phyloP scores from a whole-genome alignment of 92 coral and sea anemone species.

The Porites divaricata region DNA sequence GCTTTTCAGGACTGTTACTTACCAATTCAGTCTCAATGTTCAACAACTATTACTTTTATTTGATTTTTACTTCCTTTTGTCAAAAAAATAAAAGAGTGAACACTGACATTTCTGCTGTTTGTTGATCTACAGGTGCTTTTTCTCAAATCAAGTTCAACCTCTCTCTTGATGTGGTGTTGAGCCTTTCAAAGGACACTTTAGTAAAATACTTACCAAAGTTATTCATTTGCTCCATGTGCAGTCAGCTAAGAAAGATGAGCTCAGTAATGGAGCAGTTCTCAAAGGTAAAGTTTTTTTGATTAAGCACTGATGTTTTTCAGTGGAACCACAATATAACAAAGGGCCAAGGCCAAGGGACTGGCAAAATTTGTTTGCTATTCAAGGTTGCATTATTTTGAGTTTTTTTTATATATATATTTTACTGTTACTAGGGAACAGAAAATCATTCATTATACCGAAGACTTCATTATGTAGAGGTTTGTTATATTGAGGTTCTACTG shows the following conservation, averaged over 20 bases:
- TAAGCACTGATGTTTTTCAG: not conserved
- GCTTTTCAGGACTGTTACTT: too few species aligned
- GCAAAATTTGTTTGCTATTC: too few species aligned
- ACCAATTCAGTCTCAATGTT: too few species aligned
- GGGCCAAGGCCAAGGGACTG: too few species aligned
- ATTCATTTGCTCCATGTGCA: constrained; percentile 66
- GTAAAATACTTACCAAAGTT: constrained; percentile 54
- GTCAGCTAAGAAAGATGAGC: constrained; percentile 70
- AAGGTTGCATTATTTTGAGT: too few species aligned
- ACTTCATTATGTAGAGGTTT: too few species aligned
- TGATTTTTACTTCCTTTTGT: not conserved
- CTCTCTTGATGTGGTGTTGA: constrained; percentile 73
- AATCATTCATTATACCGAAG: too few species aligned
- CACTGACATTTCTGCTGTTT: not conserved
- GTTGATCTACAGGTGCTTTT: not conserved
- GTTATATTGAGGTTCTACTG: too few species aligned
- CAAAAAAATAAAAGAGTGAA: not conserved
- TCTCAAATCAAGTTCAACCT: constrained; percentile 33
- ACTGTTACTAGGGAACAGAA: too few species aligned
- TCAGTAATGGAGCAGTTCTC: constrained; percentile 55
- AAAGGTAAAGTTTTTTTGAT: constrained; percentile 47
- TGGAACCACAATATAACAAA: too few species aligned
- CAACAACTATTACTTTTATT: not conserved
- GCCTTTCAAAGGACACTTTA: constrained; percentile 48
- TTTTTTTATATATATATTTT: too few species aligned